These are phyloP conservation scores for Diorhabda sublineata DNA, from an alignment of 1,140 invertebrate genomes.

Conservation along the genomic window DNA sequence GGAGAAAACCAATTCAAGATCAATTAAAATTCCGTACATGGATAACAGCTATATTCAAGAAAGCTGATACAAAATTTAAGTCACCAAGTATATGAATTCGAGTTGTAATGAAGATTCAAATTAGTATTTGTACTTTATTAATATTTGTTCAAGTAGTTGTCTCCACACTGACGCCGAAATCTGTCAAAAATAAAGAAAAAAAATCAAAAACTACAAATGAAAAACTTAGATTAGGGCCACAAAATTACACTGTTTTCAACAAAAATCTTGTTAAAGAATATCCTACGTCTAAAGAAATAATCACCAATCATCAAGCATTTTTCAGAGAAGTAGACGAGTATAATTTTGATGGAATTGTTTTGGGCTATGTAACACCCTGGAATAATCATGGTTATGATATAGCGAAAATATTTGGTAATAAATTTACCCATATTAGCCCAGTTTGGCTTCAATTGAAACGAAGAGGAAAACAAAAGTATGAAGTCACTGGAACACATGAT, in stretches of 20 bases:
- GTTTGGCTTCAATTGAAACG: slow-evolving; percentile 87
- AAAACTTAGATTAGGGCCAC: slow-evolving; percentile 56
- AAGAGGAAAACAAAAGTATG: slow-evolving; percentile 57
- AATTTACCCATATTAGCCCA: slow-evolving; percentile 88
- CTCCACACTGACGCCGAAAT: slow-evolving; percentile 13
- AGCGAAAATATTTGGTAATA: slow-evolving; percentile 83
- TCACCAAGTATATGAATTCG: no score
- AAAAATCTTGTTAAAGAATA: slow-evolving; percentile 64
- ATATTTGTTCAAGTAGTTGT: not conserved
- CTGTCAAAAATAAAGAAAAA: slow-evolving; percentile 6
- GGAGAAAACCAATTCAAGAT: no score
- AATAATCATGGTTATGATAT: slow-evolving; percentile 84
- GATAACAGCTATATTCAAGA: no score
- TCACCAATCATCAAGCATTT: slow-evolving; percentile 70
- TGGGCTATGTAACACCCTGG: slow-evolving; percentile 91
- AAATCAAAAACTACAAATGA: slow-evolving; percentile 18
- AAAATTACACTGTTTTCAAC: slow-evolving; percentile 63
- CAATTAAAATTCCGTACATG: no score
- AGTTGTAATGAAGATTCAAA: no score
- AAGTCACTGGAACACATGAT: slow-evolving; percentile 69
- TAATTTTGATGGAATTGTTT: slow-evolving; percentile 65
- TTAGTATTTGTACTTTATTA: no score
- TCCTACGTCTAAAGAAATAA: slow-evolving; percentile 65
- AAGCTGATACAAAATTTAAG: no score
- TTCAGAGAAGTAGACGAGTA: slow-evolving; percentile 62